Percentiles rank a stretch among this genome's conserved stretches.
These are phyloP conservation scores for Philopedon plagiatum DNA, from an alignment of 2,888 invertebrate genomes.

Conservation along the genomic window DNA sequence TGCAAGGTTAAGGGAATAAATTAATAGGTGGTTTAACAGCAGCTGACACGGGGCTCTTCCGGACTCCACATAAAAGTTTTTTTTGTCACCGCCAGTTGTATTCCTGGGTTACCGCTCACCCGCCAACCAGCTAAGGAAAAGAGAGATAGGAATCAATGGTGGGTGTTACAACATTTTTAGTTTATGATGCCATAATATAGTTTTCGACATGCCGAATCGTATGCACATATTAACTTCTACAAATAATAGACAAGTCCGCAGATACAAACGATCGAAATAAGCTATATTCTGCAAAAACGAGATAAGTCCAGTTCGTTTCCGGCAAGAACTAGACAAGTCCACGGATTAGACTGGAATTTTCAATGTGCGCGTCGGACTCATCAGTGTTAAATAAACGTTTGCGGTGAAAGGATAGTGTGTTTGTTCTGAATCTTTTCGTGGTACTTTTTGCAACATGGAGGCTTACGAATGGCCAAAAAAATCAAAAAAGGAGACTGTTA, in stretches of 20 bases:
- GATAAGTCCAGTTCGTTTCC: background rate
- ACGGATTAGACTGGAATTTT: background rate
- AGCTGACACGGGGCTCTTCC: too few species aligned
- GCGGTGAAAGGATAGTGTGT: background rate
- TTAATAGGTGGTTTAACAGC: too few species aligned
- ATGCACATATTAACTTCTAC: too few species aligned
- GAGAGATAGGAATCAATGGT: too few species aligned
- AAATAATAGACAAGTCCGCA: background rate
- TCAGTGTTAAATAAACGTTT: constrained; percentile 11
- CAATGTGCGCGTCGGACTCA: background rate
- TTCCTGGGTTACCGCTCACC: too few species aligned
- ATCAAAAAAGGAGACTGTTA: background rate
- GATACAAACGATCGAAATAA: constrained; percentile 1
- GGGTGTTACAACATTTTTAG: too few species aligned
- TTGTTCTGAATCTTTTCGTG: constrained; percentile 1
- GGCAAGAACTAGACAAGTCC: constrained; percentile 12
- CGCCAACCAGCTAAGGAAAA: too few species aligned
- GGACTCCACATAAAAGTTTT: too few species aligned
- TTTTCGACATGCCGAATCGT: too few species aligned
- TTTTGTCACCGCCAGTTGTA: too few species aligned
- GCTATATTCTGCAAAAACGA: constrained; percentile 6
- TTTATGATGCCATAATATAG: too few species aligned
- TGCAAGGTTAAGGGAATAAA: too few species aligned
- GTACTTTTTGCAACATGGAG: background rate
- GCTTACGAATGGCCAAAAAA: constrained; percentile 2